These are phyloP conservation scores for Scelioninae gen. 2 DNA, from an alignment of 2,888 invertebrate genomes.

Conservation along the genomic window DNA sequence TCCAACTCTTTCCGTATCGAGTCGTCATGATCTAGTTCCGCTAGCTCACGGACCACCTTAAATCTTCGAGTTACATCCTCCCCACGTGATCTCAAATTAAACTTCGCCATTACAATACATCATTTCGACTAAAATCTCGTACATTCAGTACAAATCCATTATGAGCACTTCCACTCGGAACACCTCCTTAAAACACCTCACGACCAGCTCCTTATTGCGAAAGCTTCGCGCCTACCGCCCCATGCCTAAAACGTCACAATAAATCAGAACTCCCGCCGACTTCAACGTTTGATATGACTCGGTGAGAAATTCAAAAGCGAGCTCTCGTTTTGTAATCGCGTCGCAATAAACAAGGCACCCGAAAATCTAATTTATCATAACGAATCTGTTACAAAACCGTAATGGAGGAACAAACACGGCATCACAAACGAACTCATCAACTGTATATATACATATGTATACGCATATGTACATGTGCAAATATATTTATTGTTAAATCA, in stretches of 20 bases:
- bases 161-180: conserved; percentile 37
- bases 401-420: conserved; percentile 25
- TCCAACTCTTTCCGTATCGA: neutral
- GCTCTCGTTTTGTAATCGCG: neutral
- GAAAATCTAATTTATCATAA: conserved; percentile 24
- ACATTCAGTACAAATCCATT: conserved; percentile 46
- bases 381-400: conserved; percentile 17
- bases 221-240: conserved; percentile 5
- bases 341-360: conserved; percentile 1
- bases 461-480: neutral
- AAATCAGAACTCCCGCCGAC: conserved; percentile 20
- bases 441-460: neutral
- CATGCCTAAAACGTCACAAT: conserved; percentile 28
- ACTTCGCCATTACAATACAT: conserved; percentile 35
- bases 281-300: conserved; percentile 8
- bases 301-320: conserved; percentile 1
- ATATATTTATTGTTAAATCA: conserved; percentile 20
- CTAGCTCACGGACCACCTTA: conserved; percentile 5
- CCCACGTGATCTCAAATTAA: conserved; percentile 28
- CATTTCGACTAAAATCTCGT: conserved; percentile 33
- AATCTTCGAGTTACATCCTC: conserved; percentile 7
- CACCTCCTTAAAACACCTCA: conserved; percentile 27
- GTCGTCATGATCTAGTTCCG: neutral
- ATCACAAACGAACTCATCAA: neutral
- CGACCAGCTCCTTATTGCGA: conserved; percentile 2